Base-by-base conservation (phyloP, 2,113 vertebrate genomes). In the Cyanistes caeruleus region DNA sequence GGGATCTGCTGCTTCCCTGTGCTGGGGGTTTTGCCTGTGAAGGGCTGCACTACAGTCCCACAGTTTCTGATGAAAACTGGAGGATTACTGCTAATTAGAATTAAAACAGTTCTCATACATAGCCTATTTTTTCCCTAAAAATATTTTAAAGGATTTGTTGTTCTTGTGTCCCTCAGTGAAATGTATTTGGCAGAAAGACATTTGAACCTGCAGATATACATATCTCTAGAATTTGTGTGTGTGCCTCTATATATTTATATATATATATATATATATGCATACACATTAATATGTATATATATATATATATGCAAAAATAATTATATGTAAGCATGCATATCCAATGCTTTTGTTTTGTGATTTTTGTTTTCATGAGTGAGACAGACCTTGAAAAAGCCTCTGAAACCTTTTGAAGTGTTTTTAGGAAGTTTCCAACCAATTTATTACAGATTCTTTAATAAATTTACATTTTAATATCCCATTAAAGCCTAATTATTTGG, bases 401-500 rank as follows among this genome's bases (percentile, higher is more conserved):
- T 69, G 48, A 56, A 63, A 48, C 18, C 79, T 89, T 91, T 55
- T 94, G 46, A 95, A 87, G 44, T 76, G 58, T 46, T 94, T 69
- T 85, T 83, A 87, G 37, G 59, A 85, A 74, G 30, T 83, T 94
- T 87, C 67, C 49, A 80, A 77, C 9, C 25, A 62, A 85, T 91
- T 95, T 79, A 85, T 85, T 76, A 18, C 33, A 69, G 15, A 62
- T 81, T 75, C 62, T 73, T 93, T 79, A 76, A 80, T 86, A 90
- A 81, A 93, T 93, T 73, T 91, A 53, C 41, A 92, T 86, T 86
- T 92, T 94, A 85, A 52, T 41, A 70, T 85, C 49, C 55, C 43
- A 77, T 95, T 83, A 90, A 88, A 84, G 10, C 23, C 11, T 92
- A 67, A 95, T 91, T 92, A 93, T 78, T 91, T 95, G 85, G 60